phyloP scores from a whole-genome alignment of 2,797 vertebrate species.

The Myotis daubentonii region DNA sequence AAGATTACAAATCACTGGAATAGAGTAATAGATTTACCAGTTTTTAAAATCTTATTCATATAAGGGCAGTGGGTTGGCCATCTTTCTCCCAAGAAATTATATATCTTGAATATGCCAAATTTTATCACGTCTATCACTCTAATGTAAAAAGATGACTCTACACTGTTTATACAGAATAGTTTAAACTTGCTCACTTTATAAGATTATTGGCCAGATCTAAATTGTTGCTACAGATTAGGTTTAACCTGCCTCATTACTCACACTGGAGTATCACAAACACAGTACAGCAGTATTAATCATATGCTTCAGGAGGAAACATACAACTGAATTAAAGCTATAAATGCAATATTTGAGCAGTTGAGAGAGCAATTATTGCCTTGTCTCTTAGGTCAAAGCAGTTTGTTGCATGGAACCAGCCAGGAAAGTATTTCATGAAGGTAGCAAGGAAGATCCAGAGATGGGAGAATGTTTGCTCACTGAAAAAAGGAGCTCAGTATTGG shows the following conservation, averaged over 20 bases:
- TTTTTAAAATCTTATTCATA: not conserved
- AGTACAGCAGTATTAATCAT: not conserved
- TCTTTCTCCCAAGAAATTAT: not conserved
- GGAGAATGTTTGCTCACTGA: not conserved
- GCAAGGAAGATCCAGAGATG: not conserved
- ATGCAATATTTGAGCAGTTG: not conserved
- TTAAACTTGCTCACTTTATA: not conserved
- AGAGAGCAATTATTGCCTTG: not conserved
- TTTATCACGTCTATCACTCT: not conserved
- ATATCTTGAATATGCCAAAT: not conserved
- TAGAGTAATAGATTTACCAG: not conserved
- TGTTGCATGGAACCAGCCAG: not conserved
- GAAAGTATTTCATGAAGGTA: not conserved
- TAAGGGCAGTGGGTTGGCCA: not conserved
- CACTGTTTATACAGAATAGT: not conserved
- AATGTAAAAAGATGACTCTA: not conserved
- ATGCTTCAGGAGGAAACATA: not conserved
- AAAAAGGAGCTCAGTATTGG: not conserved
- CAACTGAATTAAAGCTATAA: not conserved
- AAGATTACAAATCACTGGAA: not conserved
- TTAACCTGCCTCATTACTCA: not conserved
- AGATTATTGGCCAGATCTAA: not conserved
- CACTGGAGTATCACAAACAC: not conserved
- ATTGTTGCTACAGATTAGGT: not conserved
- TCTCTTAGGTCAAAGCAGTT: not conserved